Base-by-base conservation (phyloP, 2,113 vertebrate genomes). In the Alligator mississippiensis region DNA sequence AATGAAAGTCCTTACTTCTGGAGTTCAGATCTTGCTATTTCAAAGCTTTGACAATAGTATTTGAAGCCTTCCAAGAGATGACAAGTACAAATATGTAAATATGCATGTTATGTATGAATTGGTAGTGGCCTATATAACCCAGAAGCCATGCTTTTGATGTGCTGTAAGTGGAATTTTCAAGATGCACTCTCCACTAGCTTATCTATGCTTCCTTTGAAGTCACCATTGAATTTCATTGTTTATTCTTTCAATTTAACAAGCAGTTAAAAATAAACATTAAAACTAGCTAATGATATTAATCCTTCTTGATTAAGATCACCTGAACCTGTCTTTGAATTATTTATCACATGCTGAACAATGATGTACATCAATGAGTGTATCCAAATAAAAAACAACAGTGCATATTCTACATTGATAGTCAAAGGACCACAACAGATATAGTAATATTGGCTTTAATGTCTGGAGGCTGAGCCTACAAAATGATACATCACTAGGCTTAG, bases 21-120 rank as follows among this genome's bases (percentile, higher is more conserved):
- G 59, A 21, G 18, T 66, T 76, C 94, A 90, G 82, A 70, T 68
- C n/a, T 90, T 96, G 19, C 27, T 93, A 47, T 19, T 87, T 85
- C 83, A 72, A 92, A 92, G 61, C 1, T 0, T 57, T 1, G 2
- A 82, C 70, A 66, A 18, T 0, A 2, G 3, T 58, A 62, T 70
- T 72, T 78, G 78, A 85, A 86, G 87, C 13, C 28, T 80, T 80
- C n/a, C 18, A 55, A 55, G 55, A 87, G 12, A 77, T 0, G 7
- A 87, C 11, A 82, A 64, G 55, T 12, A 25, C 0, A 1, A 91
- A 72, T 3, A 0, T 38, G 64, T 11, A 86, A 15, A 87, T 18
- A 11, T 55, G 5, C 27, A 11, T 74, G 60, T 17, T 74, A 91
- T 11, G 6, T 10, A 4, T 38, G 34, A 72, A 66, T 28, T 16